These are phyloP conservation scores for Galleria mellonella DNA, from an alignment of 1,140 invertebrate genomes.

Conservation along the genomic window DNA sequence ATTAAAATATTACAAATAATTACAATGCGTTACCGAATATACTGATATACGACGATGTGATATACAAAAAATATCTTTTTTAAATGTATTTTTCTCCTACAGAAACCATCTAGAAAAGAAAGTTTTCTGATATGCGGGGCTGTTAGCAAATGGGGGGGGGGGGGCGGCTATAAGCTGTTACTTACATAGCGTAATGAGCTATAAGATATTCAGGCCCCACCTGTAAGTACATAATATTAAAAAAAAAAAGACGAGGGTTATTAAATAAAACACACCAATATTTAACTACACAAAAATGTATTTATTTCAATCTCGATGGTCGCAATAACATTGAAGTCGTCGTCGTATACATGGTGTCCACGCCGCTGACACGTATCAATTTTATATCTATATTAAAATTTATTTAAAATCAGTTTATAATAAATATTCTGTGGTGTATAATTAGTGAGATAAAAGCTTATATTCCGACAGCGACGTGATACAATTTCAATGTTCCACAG, in stretches of 20 bases:
- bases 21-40: no score
- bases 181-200: no score
- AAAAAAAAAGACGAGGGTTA: not conserved
- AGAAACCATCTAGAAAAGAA: no score
- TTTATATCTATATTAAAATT: not conserved
- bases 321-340: slow-evolving; percentile 67
- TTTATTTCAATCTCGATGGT: slow-evolving; percentile 64
- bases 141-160: no score
- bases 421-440: slow-evolving; percentile 11
- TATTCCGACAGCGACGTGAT: slow-evolving; percentile 27
- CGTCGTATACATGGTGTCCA: slow-evolving; percentile 63
- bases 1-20: no score
- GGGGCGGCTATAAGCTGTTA: no score
- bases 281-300: slow-evolving; percentile 71
- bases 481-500: slow-evolving; percentile 41
- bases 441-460: slow-evolving; percentile 10
- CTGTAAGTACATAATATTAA: no score
- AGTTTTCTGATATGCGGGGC: no score
- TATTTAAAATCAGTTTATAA: slow-evolving; percentile 2
- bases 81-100: no score
- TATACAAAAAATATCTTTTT: no score
- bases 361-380: slow-evolving; percentile 28
- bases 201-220: no score
- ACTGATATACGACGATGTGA: no score
- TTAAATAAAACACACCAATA: slow-evolving; percentile 37